A percentile compares a stretch with the other conserved stretches of the same genome.
These are phyloP conservation scores for Actinostola sp. DNA, from an alignment of 92 coral and sea anemone species.

Conservation along the genomic window DNA sequence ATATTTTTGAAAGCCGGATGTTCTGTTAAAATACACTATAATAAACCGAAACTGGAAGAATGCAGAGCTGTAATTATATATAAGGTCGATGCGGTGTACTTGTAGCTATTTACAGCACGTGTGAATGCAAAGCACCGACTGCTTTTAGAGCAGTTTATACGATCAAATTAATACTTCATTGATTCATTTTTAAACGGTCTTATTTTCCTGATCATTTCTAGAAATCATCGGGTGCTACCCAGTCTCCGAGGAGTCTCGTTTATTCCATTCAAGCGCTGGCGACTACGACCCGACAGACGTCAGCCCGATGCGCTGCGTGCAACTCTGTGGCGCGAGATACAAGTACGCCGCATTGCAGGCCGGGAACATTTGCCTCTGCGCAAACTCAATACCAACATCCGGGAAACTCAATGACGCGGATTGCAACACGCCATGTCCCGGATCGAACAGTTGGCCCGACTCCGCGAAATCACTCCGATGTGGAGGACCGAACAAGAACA, in stretches of 20 bases:
- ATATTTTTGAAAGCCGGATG: too few species aligned
- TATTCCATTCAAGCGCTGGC: conserved; percentile 79
- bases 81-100: too few species aligned
- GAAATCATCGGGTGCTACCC: conserved; percentile 80
- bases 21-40: too few species aligned
- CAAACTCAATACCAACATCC: conserved; percentile 55
- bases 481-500: conserved; percentile 66
- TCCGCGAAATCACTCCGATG: conserved; percentile 58
- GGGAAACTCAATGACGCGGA: conserved; percentile 64
- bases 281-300: conserved; percentile 70
- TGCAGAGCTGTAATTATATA: too few species aligned
- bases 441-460: conserved; percentile 43
- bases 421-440: conserved; percentile 71
- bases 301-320: conserved; percentile 80
- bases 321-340: conserved; percentile 76
- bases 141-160: too few species aligned
- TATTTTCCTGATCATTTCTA: conserved; percentile 6
- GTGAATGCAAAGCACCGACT: too few species aligned
- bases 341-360: conserved; percentile 81
- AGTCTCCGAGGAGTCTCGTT: conserved; percentile 56
- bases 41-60: too few species aligned
- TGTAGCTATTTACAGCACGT: too few species aligned
- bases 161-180: too few species aligned
- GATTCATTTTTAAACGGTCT: background rate
- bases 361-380: conserved; percentile 79